Conservation (phyloP, 2,797 vertebrate genomes). For the Trichosurus vulpecula region DNA sequence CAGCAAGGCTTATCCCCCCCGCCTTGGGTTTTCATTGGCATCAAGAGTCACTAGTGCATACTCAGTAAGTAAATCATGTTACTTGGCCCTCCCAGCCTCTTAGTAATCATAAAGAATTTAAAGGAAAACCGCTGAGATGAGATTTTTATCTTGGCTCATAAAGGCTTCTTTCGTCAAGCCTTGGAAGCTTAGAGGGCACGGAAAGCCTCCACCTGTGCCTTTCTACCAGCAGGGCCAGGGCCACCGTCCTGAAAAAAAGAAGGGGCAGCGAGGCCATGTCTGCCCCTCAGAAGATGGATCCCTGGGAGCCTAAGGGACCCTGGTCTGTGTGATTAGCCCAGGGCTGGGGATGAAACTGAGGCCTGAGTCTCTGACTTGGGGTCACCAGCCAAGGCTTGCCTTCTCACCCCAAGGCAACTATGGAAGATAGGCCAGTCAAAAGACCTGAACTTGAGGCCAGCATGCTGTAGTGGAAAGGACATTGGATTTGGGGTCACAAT, state of each 20-base stretch:
- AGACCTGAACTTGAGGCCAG: background rate
- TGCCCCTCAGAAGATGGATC: background rate
- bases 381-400: background rate
- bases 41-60: slow-evolving; percentile 72
- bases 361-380: background rate
- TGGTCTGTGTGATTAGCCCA: slow-evolving; percentile 11
- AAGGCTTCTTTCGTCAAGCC: slow-evolving; percentile 60
- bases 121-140: slow-evolving; percentile 78
- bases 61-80: slow-evolving; percentile 81
- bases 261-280: background rate
- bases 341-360: background rate
- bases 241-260: background rate
- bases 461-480: background rate
- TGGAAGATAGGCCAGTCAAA: background rate
- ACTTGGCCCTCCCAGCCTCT: slow-evolving; percentile 76
- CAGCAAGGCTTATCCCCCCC: slow-evolving; percentile 58
- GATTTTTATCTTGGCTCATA: slow-evolving; percentile 59
- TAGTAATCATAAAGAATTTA: slow-evolving; percentile 80
- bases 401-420: background rate
- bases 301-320: background rate
- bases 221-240: background rate
- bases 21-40: slow-evolving; percentile 75
- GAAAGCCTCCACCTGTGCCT: background rate
- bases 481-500: background rate
- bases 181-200: slow-evolving; percentile 32